Base-by-base conservation (phyloP, 2,113 vertebrate genomes). In the Anser brachyrhynchus region DNA sequence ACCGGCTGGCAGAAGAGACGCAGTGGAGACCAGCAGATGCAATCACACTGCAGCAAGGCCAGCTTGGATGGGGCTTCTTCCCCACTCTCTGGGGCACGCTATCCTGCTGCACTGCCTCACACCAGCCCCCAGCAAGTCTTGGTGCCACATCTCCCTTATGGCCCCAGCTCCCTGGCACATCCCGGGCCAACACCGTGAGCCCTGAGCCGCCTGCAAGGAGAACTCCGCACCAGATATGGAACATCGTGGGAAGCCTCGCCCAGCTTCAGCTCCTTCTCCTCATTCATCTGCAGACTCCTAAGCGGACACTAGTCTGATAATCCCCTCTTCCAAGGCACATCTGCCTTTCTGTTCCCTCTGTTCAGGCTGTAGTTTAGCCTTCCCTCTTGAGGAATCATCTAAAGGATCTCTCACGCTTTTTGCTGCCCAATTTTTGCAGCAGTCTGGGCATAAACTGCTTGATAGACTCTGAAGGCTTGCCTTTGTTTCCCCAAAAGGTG, bases 401-500 rank as follows among this genome's bases (percentile, higher is more conserved):
- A 41, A 95, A 87, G 75, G 39, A 80, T 91, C 67, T 73, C 87
- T 85, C 91, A 23, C 21, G 59, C 57, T 85, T 95, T 85, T 83
- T 74, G 51, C 92, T 83, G 87, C 71, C 84, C 59, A 35, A 18
- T 66, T 91, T 92, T 67, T 94, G 51, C 69, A 73, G 84, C 44
- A 85, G 77, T 66, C 19, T 21, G 62, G 89, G 43, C 57, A 92
- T 73, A 90, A 96, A 94, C 78, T 80, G 72, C 91, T 94, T 90
- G 84, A 93, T 66, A 91, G 87, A 58, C 66, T 62, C 90, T 51
- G 54, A 92, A 82, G 7, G 3, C 26, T 69, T 92, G 69, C 79
- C 59, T 95, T 95, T 95, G 84, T 90, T 95, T 95, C 94, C 89
- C 78, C 84, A 2, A 89, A 95, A 97, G 77, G 84, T 87, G 87